Evolutionary conservation across 2,888 invertebrate genomes (phyloP), one percentile per base, ranked within the genome.

Genomic region (Sialis fuliginosa): DNA sequence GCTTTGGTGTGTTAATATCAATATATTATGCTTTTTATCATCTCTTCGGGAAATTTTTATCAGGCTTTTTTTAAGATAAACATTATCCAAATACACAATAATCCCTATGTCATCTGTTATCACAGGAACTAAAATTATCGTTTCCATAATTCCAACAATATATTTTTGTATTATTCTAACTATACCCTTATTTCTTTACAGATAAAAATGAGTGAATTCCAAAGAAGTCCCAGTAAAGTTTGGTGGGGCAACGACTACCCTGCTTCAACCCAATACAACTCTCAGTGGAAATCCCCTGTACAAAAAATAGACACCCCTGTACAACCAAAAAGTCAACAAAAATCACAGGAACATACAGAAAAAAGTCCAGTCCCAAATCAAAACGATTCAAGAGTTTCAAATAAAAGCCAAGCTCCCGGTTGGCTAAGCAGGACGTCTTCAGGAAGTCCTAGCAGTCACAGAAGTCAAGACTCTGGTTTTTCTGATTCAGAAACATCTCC

Each of bases 391-490:
- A 10, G 10, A 9, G 30, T 10, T n/a, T 31, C 22, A 9, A 31
- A 10, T 7, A 31, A 10, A 7, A 31, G 31, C 4, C 31, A 10
- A 8, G 39, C 6, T n/a, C 7, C 55, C 52, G 50, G 54, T 54
- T 45, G 56, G 60, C 10, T 46, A 7, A 51, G 43, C 48, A 48
- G 43, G 52, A 54, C 42, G 57, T 54, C 60, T 61, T 62, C 66
- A 50, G 71, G 68, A 56, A 75, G 69, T 58, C 73, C 67, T 52
- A 76, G 65, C 32, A 80, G 81, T 60, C 80, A 81, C 52, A 77
- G 80, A 51, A 83, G 83, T 57, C 81, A 82, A 62, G 84, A 84
- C 62, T 85, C 84, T 1, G 85, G 85, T 1, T 85, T 85, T 62
- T 84, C 84, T 1, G 85, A 85, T 57, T 81, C 82, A 1, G 84